Conservation (phyloP, 92 coral and sea anemone genomes). For the Epizoanthus scotinus region DNA sequence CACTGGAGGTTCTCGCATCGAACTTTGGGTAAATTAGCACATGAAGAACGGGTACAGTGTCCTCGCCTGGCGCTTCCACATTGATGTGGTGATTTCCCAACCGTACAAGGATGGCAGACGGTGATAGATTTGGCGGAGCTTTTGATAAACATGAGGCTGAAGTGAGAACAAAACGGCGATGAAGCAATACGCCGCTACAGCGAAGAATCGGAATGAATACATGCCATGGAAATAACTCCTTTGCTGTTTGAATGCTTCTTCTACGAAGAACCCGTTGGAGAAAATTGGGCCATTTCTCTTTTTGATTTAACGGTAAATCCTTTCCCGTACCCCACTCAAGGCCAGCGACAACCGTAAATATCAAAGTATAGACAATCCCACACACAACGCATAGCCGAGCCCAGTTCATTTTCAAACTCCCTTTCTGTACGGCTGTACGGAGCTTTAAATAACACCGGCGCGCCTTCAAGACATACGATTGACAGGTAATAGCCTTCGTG, state of each 20-base stretch:
- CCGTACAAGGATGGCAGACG: conserved; percentile 56
- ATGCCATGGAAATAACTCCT: conserved; percentile 68
- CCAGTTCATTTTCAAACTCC: background rate
- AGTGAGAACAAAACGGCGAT: conserved; percentile 78
- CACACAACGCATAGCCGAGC: background rate
- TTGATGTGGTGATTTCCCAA: conserved; percentile 67
- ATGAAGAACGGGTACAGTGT: conserved; percentile 63
- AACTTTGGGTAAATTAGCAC: conserved; percentile 60
- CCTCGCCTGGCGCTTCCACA: conserved; percentile 54
- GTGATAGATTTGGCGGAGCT: conserved; percentile 29
- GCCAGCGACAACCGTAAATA: conserved; percentile 2
- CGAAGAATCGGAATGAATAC: conserved; percentile 74
- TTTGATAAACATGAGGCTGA: conserved; percentile 71
- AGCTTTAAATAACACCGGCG: background rate
- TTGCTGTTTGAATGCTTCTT: conserved; percentile 33
- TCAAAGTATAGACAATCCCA: background rate
- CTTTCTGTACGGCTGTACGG: background rate
- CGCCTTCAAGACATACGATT: background rate
- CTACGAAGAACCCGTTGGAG: conserved; percentile 11
- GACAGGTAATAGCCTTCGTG: background rate
- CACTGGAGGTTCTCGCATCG: conserved; percentile 44
- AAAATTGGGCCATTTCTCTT: conserved; percentile 6
- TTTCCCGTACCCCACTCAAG: background rate
- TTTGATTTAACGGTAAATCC: background rate
- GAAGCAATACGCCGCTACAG: conserved; percentile 82